Evolutionary conservation across 1,140 invertebrate species (phyloP), one percentile per base, ranked within the genome.

Genomic region (Yoshiicerus persimilis): DNA sequence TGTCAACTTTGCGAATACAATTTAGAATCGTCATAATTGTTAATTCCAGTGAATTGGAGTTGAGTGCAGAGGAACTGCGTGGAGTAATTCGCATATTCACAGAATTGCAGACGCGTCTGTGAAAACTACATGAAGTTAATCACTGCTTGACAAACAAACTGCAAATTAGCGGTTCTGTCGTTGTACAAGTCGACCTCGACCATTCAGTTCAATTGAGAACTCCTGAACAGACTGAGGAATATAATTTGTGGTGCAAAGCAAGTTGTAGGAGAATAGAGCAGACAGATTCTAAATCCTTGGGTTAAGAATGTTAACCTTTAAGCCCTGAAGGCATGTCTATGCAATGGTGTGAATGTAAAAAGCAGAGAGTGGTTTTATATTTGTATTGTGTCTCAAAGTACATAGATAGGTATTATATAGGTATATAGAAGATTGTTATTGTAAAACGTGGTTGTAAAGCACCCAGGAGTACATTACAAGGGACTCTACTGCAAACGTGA

Each of bases 261-360:
- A 70, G 66, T 70, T 30, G 25, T 27, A 70, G 25, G 13, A 5
- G 30, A 27, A 80, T 30, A 32, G 62, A 36, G 38, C 75, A 80
- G 75, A 38, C 34, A 23, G 75, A 36, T 30, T 20, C 34, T 80
- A 70, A 80, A 80, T 80, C 75, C 75, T 80, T 80, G 75, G 32
- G 4, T 80, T 34, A 36, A 80, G 75, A 80, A 80, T 80, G 75
- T 80, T 80, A 80, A 80, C 75, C 75, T 34, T 80, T 80, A 80
- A 23, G 75, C 75, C 75, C 75, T 34, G 27, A 16, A 27, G 70
- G 70, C 70, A 75, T 23, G 25, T n/a, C n/a, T n/a, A n/a, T n/a
- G 16, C 39, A 11, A n/a, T 16, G 47, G 16, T n/a, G 47, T 56
- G 6, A 56, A 56, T n/a, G 47, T 20, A 47, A 20, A 47, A 47